Percentiles rank a stretch among this genome's conserved stretches.
These are phyloP conservation scores for Tetragonula carbonaria DNA, from an alignment of 2,888 invertebrate species.

Conservation along the genomic window DNA sequence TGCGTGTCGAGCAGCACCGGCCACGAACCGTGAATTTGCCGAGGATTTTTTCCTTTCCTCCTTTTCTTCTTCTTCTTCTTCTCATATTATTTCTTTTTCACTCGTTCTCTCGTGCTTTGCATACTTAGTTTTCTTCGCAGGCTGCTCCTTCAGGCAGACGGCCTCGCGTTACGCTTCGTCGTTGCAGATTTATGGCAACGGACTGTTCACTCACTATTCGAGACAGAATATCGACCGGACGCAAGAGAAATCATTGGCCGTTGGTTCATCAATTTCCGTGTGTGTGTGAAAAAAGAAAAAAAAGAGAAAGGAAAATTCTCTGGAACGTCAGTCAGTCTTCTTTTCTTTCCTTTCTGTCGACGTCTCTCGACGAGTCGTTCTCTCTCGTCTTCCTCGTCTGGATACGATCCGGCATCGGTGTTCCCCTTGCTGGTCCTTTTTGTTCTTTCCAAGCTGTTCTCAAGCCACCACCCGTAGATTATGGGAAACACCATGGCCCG, in stretches of 20 bases:
- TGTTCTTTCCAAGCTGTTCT: constrained; percentile 31
- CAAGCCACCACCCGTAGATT: constrained; percentile 72
- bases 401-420: constrained; percentile 1
- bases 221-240: too few relatives aligned
- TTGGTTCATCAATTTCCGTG: too few relatives aligned
- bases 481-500: constrained; percentile 75
- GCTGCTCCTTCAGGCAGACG: constrained; percentile 2
- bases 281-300: not conserved
- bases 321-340: not conserved
- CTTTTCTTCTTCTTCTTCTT: constrained; percentile 9
- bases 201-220: not conserved
- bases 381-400: constrained; percentile 1
- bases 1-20: constrained; percentile 51
- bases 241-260: too few relatives aligned
- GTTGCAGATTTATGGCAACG: not conserved
- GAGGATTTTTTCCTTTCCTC: constrained; percentile 34
- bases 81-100: constrained; percentile 13
- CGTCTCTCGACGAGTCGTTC: not conserved
- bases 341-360: not conserved
- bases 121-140: constrained; percentile 41
- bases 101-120: constrained; percentile 39
- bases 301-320: not conserved
- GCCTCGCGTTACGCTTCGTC: constrained; percentile 24
- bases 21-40: constrained; percentile 68
- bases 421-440: constrained; percentile 42